phyloP scores from a whole-genome alignment of 2,888 invertebrate species.

The Cheilosia soror region DNA sequence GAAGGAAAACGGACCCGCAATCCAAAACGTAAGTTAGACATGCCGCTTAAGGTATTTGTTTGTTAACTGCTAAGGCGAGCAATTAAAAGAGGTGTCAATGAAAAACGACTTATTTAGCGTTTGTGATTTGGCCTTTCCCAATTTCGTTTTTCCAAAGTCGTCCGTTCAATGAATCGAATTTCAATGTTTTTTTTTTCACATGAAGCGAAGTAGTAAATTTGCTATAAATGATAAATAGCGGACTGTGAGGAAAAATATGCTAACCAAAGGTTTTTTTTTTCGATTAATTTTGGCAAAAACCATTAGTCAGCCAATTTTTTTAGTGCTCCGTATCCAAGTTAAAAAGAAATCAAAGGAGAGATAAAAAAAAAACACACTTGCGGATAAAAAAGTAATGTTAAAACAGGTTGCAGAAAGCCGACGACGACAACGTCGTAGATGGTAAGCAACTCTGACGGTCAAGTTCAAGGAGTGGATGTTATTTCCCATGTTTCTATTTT shows the following conservation, averaged over 20 bases:
- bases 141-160: background rate
- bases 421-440: background rate
- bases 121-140: conserved; percentile 10
- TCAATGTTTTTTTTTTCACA: conserved; percentile 21
- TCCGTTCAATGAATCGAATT: conserved; percentile 1
- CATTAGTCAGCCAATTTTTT: conserved; percentile 9
- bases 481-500: conserved; percentile 11
- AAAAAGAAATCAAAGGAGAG: background rate
- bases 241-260: background rate
- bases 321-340: background rate
- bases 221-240: too few relatives aligned
- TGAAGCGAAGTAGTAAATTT: too few relatives aligned
- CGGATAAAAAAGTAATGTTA: conserved; percentile 3
- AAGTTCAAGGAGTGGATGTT: conserved; percentile 55
- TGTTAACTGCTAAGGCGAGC: background rate
- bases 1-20: conserved; percentile 82
- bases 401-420: conserved; percentile 53
- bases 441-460: conserved; percentile 29
- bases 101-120: conserved; percentile 15
- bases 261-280: too few relatives aligned
- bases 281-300: background rate
- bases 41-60: background rate
- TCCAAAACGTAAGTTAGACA: conserved; percentile 84
- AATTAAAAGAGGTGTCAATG: conserved; percentile 4
- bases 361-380: conserved; percentile 2